These are phyloP conservation scores for Solea solea DNA, from an alignment of 2,113 vertebrate genomes.

Conservation along the genomic window DNA sequence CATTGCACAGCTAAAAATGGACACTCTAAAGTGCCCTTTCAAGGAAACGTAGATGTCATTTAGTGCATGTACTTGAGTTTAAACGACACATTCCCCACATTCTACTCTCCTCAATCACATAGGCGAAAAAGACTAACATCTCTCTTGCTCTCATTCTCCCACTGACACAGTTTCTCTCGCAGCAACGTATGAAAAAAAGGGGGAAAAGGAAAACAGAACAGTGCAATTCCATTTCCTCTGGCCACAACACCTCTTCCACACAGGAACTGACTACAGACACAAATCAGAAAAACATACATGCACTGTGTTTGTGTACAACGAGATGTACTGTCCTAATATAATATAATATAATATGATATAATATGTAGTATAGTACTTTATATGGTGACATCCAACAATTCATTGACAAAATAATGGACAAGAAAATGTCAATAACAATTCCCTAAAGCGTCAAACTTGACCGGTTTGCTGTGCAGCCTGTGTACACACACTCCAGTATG, in stretches of 20 bases:
- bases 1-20: conserved; percentile 18
- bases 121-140: conserved; percentile 50
- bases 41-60: conserved; percentile 51
- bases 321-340: neutral
- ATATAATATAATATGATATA: too few species aligned
- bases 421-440: neutral
- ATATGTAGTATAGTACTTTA: too few species aligned
- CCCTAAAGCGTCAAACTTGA: neutral
- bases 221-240: conserved; percentile 70
- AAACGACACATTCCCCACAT: conserved; percentile 63
- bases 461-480: neutral
- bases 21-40: conserved; percentile 48
- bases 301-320: neutral
- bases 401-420: neutral
- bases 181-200: conserved; percentile 55
- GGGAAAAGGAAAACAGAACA: conserved; percentile 48
- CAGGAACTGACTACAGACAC: conserved; percentile 45
- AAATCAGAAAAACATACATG: conserved; percentile 29
- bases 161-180: conserved; percentile 73
- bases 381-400: too few species aligned
- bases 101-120: conserved; percentile 49
- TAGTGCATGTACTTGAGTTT: conserved; percentile 35
- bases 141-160: conserved; percentile 43
- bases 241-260: conserved; percentile 50
- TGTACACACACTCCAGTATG: neutral